Evolutionary conservation across 2,888 invertebrate genomes (phyloP).

Genomic region (Oxycera nigricornis): DNA sequence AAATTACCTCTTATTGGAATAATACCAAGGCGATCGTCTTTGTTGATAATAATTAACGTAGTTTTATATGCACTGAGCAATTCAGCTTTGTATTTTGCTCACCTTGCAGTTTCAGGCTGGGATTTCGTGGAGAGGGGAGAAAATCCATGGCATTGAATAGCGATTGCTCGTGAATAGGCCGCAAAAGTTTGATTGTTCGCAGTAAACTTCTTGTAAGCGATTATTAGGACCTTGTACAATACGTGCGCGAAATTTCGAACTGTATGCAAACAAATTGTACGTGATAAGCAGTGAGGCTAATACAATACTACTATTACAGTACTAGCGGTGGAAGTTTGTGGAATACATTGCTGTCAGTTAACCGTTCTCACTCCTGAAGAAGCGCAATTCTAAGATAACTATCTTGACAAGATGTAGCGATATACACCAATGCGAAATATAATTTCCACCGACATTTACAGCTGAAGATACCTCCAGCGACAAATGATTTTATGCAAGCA

Average conservation of each 20-base stretch:
- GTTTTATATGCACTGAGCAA: conserved; percentile 25
- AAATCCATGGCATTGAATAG: neutral
- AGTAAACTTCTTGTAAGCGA: conserved; percentile 8
- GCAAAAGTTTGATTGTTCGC: neutral
- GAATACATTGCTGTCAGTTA: too few species aligned
- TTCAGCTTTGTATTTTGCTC: conserved; percentile 32
- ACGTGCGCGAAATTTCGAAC: conserved; percentile 21
- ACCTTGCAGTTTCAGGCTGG: conserved; percentile 18
- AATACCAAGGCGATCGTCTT: conserved; percentile 46
- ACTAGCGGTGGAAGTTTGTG: neutral
- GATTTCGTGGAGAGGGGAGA: neutral
- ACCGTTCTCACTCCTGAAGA: too few species aligned
- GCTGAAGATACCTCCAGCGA: too few species aligned
- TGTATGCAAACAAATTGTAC: neutral
- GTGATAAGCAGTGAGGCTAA: neutral
- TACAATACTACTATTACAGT: neutral
- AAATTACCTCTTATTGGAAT: conserved; percentile 43
- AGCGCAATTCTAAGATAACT: too few species aligned
- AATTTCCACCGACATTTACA: too few species aligned
- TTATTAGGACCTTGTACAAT: conserved; percentile 28
- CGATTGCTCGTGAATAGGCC: neutral
- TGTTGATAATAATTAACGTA: conserved; percentile 42
- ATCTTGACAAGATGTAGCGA: too few species aligned
- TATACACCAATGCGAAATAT: too few species aligned
- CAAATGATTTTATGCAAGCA: too few species aligned